Evolutionary conservation across 2,113 vertebrate genomes (phyloP).

Genomic region (Excalfactoria chinensis): DNA sequence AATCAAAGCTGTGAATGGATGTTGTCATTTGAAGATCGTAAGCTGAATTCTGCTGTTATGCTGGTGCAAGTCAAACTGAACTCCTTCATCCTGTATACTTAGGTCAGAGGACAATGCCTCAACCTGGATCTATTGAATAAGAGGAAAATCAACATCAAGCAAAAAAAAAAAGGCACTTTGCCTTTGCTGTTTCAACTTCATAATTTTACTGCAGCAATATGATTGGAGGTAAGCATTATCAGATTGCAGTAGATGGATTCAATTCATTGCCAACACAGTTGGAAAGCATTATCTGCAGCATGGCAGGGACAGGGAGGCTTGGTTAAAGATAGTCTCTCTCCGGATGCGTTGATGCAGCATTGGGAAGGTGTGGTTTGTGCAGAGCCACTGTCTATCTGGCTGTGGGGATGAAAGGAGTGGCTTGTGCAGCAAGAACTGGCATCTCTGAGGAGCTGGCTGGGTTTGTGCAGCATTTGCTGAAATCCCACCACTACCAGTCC

Average conservation of each 20-base stretch:
- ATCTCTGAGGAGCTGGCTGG: not conserved
- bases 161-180: not conserved
- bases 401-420: not conserved
- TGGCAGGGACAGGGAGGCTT: not conserved
- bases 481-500: not conserved
- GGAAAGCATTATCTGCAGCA: not conserved
- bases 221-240: not conserved
- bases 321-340: not conserved
- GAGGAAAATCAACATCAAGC: not conserved
- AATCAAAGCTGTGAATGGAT: not conserved
- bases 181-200: not conserved
- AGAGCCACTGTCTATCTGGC: not conserved
- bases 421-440: not conserved
- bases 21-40: not conserved
- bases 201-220: not conserved
- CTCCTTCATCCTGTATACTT: not conserved
- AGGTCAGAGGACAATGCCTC: not conserved
- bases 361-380: not conserved
- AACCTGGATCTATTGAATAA: not conserved
- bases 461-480: not conserved
- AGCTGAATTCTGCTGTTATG: not conserved
- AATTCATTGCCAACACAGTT: not conserved
- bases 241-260: not conserved
- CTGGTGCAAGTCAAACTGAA: not conserved
- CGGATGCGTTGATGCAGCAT: not conserved